Base-by-base conservation (phyloP, 1,140 invertebrate genomes). In the Euschistus heros region DNA sequence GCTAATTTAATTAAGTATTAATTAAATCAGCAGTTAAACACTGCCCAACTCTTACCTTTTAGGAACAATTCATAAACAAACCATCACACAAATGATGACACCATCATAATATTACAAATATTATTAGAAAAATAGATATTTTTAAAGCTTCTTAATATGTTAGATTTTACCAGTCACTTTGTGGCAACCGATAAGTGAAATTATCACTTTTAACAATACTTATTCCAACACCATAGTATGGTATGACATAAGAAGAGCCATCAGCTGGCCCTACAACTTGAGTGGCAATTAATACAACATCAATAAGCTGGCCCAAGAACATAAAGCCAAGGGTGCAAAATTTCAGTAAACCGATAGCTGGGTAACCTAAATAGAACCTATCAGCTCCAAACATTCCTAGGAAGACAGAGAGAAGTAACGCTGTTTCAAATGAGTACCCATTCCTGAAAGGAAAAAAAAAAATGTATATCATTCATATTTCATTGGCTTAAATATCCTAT, bases 371-470 rank as follows among this genome's bases (percentile, higher is more conserved):
- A 74, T 98, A 98, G 76, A 98, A 97, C 68, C 96, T 79, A 75
- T 98, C 96, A 17, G 91, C 82, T n/a, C 96, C 96, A 80, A 98
- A 94, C 90, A 96, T 95, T 27, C 94, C 94, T 54, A 92, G 77
- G 73, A 98, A 98, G 54, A 98, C 88, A 2, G 95, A 98, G 0
- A 99, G 78, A 17, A 98, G 74, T 59, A 98, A 75, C 0, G 95
- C 86, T 54, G 90, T 94, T 75, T 97, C 92, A 76, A 95, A 89
- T 0, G 88, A 90, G 74, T 95, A 94, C 59, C 92, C 92, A 82
- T 94, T 96, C 59, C 91, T 94, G 24, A 10, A 8, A 57, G 10
- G 4, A 50, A 76, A 67, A 84, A n/a, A 80, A 68, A 57, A 24
- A 24, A 55, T 55, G 20, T 8, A 18, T 37, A 37, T 37, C 1